Evolutionary conservation across 2,888 invertebrate genomes (phyloP), one percentile per base, ranked within the genome.

Genomic region (Osmoderma eremita): DNA sequence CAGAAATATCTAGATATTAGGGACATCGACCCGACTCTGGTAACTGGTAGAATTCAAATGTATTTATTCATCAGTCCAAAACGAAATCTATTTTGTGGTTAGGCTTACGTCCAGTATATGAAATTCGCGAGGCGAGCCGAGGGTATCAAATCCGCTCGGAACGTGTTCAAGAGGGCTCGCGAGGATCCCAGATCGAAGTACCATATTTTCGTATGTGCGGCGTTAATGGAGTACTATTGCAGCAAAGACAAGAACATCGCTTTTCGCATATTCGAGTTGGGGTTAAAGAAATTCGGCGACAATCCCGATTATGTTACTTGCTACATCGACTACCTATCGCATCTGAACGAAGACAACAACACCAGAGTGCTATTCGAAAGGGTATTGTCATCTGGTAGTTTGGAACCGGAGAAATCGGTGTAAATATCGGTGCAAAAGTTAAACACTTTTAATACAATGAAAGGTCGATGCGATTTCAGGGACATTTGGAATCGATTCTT

Each of bases 301-400:
- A 92, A 94, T 77, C 95, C 98, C 0, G 97, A 98, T 74, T 99
- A 97, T 77, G 93, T 98, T 66, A 86, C 95, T 71, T 94, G 95
- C 76, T 99, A 98, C 78, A 94, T 99, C 68, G 98, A 99, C 82
- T 99, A 98, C 77, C 83, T 98, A 64, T 96, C 97, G 6, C 98
- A 98, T 89, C 85, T 99, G 42, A 99, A 99, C 82, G 98, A 99
- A 89, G 99, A 99, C 80, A 99, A 99, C 83, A 99, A 99, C 82
- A 99, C 99, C 0, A 86, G 99, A 61, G 99, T 99, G n/a, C 84
- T 99, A 45, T 99, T 98, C 83, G 99, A 99, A 82, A 85, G 98
- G 13, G 97, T 99, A 1, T 85, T 99, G 0, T 95, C 97, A 0
- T 95, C 97, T 0, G 96, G 95, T 49, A 94, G 92, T 68, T 84